phyloP scores from a whole-genome alignment of 2,113 vertebrate species.

The Bos taurus region DNA sequence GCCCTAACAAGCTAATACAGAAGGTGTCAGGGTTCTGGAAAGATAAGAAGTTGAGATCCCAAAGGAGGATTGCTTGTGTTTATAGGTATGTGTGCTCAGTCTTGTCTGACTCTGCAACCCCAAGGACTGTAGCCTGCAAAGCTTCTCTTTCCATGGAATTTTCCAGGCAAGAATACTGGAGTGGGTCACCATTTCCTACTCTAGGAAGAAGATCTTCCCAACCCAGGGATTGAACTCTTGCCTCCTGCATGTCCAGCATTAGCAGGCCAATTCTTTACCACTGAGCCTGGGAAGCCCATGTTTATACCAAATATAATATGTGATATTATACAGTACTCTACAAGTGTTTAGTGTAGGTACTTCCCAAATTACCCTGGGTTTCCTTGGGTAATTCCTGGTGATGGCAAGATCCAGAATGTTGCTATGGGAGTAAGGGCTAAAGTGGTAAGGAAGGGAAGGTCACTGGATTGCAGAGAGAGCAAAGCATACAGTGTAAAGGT shows the following conservation, averaged over 20 bases:
- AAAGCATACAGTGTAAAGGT: neutral
- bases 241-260: neutral
- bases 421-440: neutral
- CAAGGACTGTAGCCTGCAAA: neutral
- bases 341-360: neutral
- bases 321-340: neutral
- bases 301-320: neutral
- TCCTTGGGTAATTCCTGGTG: neutral
- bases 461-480: no score
- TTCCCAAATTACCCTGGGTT: neutral
- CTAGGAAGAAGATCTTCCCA: neutral
- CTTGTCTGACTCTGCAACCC: neutral
- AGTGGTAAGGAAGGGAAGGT: neutral
- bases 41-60: neutral
- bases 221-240: neutral
- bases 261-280: neutral
- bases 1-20: neutral
- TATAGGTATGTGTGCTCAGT: neutral
- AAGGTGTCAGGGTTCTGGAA: neutral
- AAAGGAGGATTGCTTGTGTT: neutral
- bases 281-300: neutral
- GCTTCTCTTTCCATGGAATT: neutral
- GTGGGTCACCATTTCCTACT: neutral
- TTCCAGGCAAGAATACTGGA: neutral
- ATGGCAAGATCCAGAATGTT: neutral